Percentiles rank a stretch among this genome's conserved stretches.
Evolutionary conservation across 2,888 invertebrate species (phyloP).

Genomic region (Lingula anatina): DNA sequence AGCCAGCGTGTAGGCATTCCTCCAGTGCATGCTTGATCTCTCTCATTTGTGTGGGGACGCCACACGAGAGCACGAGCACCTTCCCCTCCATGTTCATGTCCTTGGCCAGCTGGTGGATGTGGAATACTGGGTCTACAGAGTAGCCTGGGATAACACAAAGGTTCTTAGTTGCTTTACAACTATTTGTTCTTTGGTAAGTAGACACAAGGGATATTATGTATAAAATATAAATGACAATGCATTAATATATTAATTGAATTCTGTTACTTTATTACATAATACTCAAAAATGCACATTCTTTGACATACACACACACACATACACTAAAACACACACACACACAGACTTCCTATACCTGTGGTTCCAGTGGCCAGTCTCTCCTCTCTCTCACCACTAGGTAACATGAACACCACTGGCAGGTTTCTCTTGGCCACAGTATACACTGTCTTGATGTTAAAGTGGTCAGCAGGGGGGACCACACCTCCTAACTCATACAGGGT

Average conservation of each 20-base stretch:
- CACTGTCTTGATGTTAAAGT: constrained; percentile 35
- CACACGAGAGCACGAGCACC: constrained; percentile 41
- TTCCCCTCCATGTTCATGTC: constrained; percentile 42
- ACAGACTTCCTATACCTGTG: too few species aligned
- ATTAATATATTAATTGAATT: too few species aligned
- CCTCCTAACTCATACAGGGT: constrained; percentile 42
- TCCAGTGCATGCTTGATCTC: constrained; percentile 35
- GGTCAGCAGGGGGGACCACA: constrained; percentile 25
- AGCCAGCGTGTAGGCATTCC: constrained; percentile 39
- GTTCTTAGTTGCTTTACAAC: too few species aligned
- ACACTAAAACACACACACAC: too few species aligned
- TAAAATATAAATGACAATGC: too few species aligned
- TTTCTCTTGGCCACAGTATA: constrained; percentile 27
- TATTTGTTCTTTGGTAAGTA: neutral
- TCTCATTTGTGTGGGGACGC: constrained; percentile 30
- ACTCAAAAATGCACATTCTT: too few species aligned
- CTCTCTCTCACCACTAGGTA: too few species aligned
- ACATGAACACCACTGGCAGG: constrained; percentile 37
- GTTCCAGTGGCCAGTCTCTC: too few species aligned
- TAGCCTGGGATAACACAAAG: constrained; percentile 19
- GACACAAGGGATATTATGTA: too few species aligned
- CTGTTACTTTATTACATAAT: too few species aligned
- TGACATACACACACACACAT: too few species aligned
- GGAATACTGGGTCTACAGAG: constrained; percentile 34
- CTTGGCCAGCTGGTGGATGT: constrained; percentile 37